A percentile compares a stretch with the other conserved stretches of the same genome.
phyloP scores from a whole-genome alignment of 2,888 invertebrate species.

The Rhagonycha fulva region DNA sequence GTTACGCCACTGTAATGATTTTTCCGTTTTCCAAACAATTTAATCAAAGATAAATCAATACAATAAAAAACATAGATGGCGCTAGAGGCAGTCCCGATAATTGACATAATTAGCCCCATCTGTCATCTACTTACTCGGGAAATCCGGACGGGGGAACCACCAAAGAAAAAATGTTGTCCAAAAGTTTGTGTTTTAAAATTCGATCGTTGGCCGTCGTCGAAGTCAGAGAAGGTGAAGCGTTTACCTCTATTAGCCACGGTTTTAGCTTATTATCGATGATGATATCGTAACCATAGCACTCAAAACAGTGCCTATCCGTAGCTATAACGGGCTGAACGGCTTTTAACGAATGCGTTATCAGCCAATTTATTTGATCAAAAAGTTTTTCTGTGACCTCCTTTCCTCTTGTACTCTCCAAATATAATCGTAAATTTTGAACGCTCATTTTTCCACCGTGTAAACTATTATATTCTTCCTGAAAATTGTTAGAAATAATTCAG shows the following conservation, averaged over 20 bases:
- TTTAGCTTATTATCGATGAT: conserved; percentile 93
- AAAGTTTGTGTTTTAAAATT: conserved; percentile 90
- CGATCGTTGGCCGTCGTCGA: conserved; percentile 94
- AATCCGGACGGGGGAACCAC: conserved; percentile 87
- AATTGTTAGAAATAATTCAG: not conserved
- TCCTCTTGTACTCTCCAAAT: conserved; percentile 88
- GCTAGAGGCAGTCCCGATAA: too few relatives aligned
- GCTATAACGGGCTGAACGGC: conserved; percentile 92
- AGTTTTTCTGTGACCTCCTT: conserved; percentile 85
- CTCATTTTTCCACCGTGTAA: conserved; percentile 95
- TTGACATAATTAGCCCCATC: not conserved
- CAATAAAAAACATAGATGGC: not conserved
- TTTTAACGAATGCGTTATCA: conserved; percentile 90
- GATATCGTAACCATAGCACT: conserved; percentile 95
- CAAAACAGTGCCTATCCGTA: conserved; percentile 90
- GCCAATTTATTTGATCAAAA: conserved; percentile 86
- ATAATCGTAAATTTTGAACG: conserved; percentile 86
- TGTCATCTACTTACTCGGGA: conserved; percentile 71
- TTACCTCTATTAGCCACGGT: conserved; percentile 95
- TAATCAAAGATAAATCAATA: too few relatives aligned
- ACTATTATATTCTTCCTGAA: conserved; percentile 87
- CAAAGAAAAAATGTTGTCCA: conserved; percentile 90
- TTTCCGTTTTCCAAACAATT: not conserved
- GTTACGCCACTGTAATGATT: too few relatives aligned
- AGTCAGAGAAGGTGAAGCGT: conserved; percentile 92